Percentiles rank a stretch among this genome's conserved stretches.
Conservation (phyloP, 2,113 vertebrate genomes). For the Leptocoma aspasia region DNA sequence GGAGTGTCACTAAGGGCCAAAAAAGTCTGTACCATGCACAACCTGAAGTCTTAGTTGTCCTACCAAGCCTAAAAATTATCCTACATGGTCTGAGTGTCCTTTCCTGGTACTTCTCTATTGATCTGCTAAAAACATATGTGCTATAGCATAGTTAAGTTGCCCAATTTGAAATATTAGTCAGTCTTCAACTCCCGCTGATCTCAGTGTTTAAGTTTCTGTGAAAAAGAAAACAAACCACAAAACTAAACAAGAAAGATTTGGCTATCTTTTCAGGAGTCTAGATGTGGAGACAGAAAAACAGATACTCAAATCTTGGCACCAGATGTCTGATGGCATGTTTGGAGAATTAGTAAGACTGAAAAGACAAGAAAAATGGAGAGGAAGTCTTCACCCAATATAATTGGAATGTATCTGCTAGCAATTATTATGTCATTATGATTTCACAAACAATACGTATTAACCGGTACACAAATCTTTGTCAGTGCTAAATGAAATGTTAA, state of each 20-base stretch:
- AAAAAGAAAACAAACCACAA: neutral
- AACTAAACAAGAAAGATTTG: neutral
- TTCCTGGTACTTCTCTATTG: neutral
- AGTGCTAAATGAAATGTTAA: conserved; percentile 36
- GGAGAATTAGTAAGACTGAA: conserved; percentile 3
- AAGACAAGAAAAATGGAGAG: conserved; percentile 25
- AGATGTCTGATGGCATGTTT: neutral
- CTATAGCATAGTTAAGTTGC: neutral
- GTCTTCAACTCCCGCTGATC: neutral
- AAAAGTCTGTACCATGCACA: neutral
- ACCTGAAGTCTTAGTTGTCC: neutral
- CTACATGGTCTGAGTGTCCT: neutral
- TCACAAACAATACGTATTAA: neutral
- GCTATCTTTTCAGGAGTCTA: neutral
- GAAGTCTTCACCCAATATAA: neutral
- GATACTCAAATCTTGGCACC: neutral
- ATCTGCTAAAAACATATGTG: neutral
- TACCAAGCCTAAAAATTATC: neutral
- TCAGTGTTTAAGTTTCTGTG: neutral
- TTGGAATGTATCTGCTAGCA: conserved; percentile 19
- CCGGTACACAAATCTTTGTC: neutral
- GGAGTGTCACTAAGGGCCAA: neutral
- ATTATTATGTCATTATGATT: conserved; percentile 33
- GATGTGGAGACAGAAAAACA: conserved; percentile 10
- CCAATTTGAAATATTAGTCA: neutral